Evolutionary conservation across 2,113 vertebrate genomes (phyloP), one percentile per base, ranked within the genome.

Genomic region (Semnornis frantzii): DNA sequence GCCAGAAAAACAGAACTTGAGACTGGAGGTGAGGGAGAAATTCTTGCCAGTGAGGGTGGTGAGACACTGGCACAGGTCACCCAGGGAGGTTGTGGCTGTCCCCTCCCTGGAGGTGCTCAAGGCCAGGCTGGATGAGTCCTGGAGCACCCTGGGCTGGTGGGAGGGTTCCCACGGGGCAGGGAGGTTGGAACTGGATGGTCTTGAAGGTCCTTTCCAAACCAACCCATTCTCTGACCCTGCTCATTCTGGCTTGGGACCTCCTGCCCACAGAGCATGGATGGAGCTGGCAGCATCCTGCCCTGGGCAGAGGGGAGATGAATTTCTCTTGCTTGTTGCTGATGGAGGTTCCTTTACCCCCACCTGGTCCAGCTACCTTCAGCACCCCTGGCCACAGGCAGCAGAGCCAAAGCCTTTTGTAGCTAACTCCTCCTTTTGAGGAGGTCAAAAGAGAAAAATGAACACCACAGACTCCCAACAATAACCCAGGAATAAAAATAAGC

Each of bases 291-390:
- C 8, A 4, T 6, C 5, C 1, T 5, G 62, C 75, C 50, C 19
- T 0, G 8, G 1, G 50, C 0, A 12, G 37, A 46, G 7, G 28
- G 37, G 46, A 52, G 17, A 28, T n/a, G 28, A 4, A 1, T 39
- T 34, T 20, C 33, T 18, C 33, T 33, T 7, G 3, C 3, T 0
- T 31, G 1, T 10, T 20, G 31, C 28, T 15, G 20, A 4, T 9
- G 59, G 2, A 71, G 75, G 1, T 48, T 8, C 1, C 2, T 15
- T 24, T 12, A 3, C 27, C 23, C 23, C 46, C 0, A 2, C 0
- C 63, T 9, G 44, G 23, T 8, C 30, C 31, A 13, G 30, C 18
- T 52, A 11, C 4, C 3, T 4, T 2, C 3, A 1, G n/a, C 25
- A 4, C 54, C 68, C 17, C 50, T 16, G n/a, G 17, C 30, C 52